These are phyloP conservation scores for Pangasius mekongensis DNA, from an alignment of 2,797 vertebrate species.

Conservation along the genomic window DNA sequence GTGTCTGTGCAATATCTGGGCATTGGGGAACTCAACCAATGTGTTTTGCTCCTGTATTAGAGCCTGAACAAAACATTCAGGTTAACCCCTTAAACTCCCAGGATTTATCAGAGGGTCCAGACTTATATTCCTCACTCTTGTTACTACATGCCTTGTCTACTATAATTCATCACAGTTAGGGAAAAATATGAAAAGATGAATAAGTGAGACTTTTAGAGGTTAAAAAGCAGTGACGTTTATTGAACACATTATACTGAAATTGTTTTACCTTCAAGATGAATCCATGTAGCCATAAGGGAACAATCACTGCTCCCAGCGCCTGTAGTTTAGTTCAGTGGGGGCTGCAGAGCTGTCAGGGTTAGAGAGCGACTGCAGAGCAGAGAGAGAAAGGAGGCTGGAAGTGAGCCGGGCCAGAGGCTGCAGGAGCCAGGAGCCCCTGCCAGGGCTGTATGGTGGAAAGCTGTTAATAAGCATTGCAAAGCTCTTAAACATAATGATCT, in stretches of 20 bases:
- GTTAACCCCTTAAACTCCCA: slow-evolving; percentile 15
- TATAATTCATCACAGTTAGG: background rate
- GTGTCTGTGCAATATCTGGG: slow-evolving; percentile 80
- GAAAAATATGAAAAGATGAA: background rate
- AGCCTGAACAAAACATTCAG: slow-evolving; percentile 31
- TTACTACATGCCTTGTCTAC: background rate
- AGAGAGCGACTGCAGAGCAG: slow-evolving; percentile 48
- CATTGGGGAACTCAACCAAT: slow-evolving; percentile 68
- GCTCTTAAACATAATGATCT: slow-evolving; percentile 79
- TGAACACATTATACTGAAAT: slow-evolving; percentile 28
- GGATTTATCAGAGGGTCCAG: slow-evolving; percentile 1
- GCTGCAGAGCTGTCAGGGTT: slow-evolving; percentile 48
- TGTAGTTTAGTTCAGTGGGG: slow-evolving; percentile 38
- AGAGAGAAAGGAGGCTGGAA: slow-evolving; percentile 58
- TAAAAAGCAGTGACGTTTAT: slow-evolving; percentile 26
- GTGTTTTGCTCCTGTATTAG: slow-evolving; percentile 29
- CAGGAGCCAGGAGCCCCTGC: slow-evolving; percentile 61
- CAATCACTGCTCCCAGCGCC: slow-evolving; percentile 22
- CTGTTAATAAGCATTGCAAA: slow-evolving; percentile 85
- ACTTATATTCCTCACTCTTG: slow-evolving; percentile 5
- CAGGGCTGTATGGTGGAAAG: slow-evolving; percentile 74
- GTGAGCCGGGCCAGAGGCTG: slow-evolving; percentile 55
- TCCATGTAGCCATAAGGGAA: slow-evolving; percentile 37
- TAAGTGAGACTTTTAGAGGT: slow-evolving; percentile 8
- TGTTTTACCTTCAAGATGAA: slow-evolving; percentile 26